These are phyloP conservation scores for Macrosteles quadrilineatus DNA, from an alignment of 1,140 invertebrate species.

Conservation along the genomic window DNA sequence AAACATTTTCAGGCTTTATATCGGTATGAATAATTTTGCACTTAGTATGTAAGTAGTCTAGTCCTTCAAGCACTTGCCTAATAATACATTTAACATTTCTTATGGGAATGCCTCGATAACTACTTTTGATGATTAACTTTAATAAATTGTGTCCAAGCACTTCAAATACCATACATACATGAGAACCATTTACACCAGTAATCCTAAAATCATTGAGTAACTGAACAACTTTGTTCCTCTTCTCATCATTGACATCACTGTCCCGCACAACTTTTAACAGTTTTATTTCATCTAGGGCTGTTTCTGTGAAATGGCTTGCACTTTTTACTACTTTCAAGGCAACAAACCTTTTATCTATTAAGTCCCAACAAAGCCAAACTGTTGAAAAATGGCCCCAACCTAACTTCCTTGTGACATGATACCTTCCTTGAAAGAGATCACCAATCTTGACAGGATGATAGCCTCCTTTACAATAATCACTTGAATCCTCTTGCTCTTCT, in stretches of 20 bases:
- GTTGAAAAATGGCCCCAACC: conserved; percentile 99
- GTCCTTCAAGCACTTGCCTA: conserved; percentile 91
- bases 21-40: conserved; percentile 99
- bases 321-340: conserved; percentile 99
- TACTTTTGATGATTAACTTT: conserved; percentile 97
- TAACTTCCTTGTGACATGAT: conserved; percentile 94
- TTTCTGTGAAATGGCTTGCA: conserved; percentile 96
- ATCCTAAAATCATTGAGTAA: conserved; percentile 98
- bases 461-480: conserved; percentile 93
- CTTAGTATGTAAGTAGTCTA: conserved; percentile 96
- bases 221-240: conserved; percentile 94
- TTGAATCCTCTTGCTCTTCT: conserved; percentile 94
- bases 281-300: conserved; percentile 98
- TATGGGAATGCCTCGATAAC: conserved; percentile 95
- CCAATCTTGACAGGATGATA: conserved; percentile 98
- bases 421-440: conserved; percentile 89
- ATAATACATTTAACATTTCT: conserved; percentile 95
- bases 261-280: conserved; percentile 92
- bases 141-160: conserved; percentile 96
- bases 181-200: conserved; percentile 88
- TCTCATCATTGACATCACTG: conserved; percentile 84
- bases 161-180: conserved; percentile 99
- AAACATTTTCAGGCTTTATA: conserved; percentile 99
- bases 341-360: conserved; percentile 89
- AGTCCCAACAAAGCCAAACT: conserved; percentile 97